These are phyloP conservation scores for Argopecten irradians DNA, from an alignment of 1,140 invertebrate genomes.

Conservation along the genomic window DNA sequence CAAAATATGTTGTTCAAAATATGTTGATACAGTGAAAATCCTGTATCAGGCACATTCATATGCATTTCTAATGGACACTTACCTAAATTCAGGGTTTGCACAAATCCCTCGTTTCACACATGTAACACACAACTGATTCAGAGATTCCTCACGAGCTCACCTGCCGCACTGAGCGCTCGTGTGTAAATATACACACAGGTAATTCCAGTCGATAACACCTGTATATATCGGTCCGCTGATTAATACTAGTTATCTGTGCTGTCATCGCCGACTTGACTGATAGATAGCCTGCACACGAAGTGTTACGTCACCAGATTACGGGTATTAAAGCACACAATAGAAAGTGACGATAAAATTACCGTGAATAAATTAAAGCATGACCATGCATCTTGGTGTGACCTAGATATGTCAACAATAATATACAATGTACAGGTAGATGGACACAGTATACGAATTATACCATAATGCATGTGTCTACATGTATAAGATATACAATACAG, in stretches of 20 bases:
- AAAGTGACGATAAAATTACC: neutral
- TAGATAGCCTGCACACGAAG: neutral
- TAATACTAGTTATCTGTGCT: neutral
- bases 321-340: neutral
- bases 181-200: neutral
- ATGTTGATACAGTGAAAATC: too few relatives aligned
- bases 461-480: too few relatives aligned
- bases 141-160: neutral
- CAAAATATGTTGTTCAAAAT: too few relatives aligned
- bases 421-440: too few relatives aligned
- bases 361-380: neutral
- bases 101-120: neutral
- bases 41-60: too few relatives aligned
- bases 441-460: too few relatives aligned
- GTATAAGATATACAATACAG: too few relatives aligned
- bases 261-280: neutral
- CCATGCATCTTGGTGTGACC: too few relatives aligned
- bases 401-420: too few relatives aligned
- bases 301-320: neutral
- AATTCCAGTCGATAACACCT: neutral
- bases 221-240: neutral
- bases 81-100: neutral
- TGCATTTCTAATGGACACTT: too few relatives aligned
- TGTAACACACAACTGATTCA: neutral
- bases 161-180: too few relatives aligned